These are phyloP conservation scores for Tetramorium simillimum DNA, from an alignment of 1,140 invertebrate species.

Conservation along the genomic window DNA sequence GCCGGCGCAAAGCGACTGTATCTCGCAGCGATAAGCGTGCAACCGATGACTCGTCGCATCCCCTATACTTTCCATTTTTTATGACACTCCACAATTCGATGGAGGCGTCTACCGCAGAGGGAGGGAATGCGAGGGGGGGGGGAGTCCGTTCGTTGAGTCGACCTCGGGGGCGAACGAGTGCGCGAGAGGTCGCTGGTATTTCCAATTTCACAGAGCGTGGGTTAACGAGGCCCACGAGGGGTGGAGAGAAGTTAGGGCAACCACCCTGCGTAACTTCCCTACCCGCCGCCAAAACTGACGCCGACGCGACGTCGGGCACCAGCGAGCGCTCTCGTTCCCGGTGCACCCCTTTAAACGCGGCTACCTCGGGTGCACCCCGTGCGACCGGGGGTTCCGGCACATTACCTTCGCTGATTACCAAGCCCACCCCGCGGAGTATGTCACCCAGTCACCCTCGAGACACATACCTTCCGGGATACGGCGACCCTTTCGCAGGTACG, in stretches of 20 bases:
- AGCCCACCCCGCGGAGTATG: slow-evolving; percentile 80
- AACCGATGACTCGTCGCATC: slow-evolving; percentile 51
- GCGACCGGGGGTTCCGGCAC: slow-evolving; percentile 79
- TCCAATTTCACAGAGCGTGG: slow-evolving; percentile 85
- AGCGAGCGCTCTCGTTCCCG: slow-evolving; percentile 31
- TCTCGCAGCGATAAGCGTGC: slow-evolving; percentile 72
- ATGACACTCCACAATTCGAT: slow-evolving; percentile 55
- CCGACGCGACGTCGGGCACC: slow-evolving; percentile 56
- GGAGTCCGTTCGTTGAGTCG: background rate
- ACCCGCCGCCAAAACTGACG: slow-evolving; percentile 60
- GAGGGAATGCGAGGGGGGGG: slow-evolving; percentile 14
- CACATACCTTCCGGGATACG: slow-evolving; percentile 74
- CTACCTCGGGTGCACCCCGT: slow-evolving; percentile 56
- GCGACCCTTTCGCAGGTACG: slow-evolving; percentile 55
- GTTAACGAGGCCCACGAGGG: slow-evolving; percentile 83
- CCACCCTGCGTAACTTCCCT: slow-evolving; percentile 66
- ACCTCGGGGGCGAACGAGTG: slow-evolving; percentile 34
- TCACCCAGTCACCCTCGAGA: slow-evolving; percentile 81
- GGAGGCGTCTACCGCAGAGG: slow-evolving; percentile 40
- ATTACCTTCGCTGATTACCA: slow-evolving; percentile 84
- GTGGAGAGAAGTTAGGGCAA: slow-evolving; percentile 73
- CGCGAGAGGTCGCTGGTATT: slow-evolving; percentile 76
- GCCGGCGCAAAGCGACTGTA: slow-evolving; percentile 15
- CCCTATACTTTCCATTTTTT: slow-evolving; percentile 67
- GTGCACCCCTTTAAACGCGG: slow-evolving; percentile 75